Conservation (phyloP, 2,797 vertebrate species). For the Oophaga sylvatica region DNA sequence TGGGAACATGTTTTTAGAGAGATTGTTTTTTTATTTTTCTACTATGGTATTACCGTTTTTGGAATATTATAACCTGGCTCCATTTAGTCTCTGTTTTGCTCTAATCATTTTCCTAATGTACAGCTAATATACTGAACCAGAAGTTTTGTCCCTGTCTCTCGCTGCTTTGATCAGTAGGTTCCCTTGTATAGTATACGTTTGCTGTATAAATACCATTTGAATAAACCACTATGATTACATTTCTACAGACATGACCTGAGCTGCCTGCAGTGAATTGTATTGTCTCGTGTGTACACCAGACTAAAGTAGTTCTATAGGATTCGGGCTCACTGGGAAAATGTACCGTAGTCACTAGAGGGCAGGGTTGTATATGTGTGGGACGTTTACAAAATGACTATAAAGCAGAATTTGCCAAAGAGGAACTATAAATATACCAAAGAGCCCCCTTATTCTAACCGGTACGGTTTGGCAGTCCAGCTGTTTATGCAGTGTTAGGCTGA, state of each 20-base stretch:
- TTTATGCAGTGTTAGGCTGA: not conserved
- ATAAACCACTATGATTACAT: not conserved
- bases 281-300: not conserved
- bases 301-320: not conserved
- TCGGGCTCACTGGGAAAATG: not conserved
- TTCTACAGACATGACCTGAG: not conserved
- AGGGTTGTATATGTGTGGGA: not conserved
- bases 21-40: too few relatives aligned
- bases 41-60: too few relatives aligned
- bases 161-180: not conserved
- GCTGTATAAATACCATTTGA: too few relatives aligned
- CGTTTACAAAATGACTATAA: not conserved
- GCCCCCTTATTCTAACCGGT: not conserved
- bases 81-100: too few relatives aligned
- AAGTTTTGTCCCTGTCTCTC: too few relatives aligned
- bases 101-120: too few relatives aligned
- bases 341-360: conserved; percentile 21
- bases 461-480: not conserved
- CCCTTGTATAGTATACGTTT: not conserved
- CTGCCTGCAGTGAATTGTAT: not conserved
- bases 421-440: not conserved
- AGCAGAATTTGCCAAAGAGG: not conserved
- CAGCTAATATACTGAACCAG: too few relatives aligned
- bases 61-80: too few relatives aligned
- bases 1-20: too few relatives aligned